Evolutionary conservation across 2,113 vertebrate genomes (phyloP).

Genomic region (Bufo bufo): DNA sequence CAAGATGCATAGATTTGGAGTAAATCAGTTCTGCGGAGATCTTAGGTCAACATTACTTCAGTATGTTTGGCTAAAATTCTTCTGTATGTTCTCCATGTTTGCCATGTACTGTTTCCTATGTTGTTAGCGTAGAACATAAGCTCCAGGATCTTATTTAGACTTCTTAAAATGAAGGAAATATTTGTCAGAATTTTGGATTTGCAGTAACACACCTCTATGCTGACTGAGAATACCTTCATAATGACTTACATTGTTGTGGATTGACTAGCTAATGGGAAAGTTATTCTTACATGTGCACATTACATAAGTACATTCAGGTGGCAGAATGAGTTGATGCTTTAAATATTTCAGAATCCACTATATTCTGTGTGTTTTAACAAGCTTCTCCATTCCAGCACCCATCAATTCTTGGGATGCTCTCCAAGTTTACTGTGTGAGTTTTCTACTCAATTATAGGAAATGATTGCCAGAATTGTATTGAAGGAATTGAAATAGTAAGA

Average conservation of each 20-base stretch:
- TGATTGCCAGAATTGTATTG: no score
- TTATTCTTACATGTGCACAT: background rate
- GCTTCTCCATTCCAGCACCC: no score
- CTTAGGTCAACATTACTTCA: no score
- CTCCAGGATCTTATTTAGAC: background rate
- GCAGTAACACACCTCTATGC: background rate
- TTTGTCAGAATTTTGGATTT: background rate
- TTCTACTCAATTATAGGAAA: no score
- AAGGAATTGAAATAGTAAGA: no score
- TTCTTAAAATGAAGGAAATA: background rate
- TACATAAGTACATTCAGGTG: background rate
- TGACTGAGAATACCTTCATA: conserved; percentile 6
- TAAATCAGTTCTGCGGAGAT: no score
- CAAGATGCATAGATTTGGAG: no score
- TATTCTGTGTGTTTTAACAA: background rate
- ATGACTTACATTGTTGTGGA: background rate
- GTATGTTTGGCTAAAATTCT: background rate
- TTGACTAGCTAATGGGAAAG: background rate
- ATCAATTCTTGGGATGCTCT: no score
- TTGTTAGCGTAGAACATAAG: background rate
- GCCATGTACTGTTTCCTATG: background rate
- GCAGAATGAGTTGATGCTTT: background rate
- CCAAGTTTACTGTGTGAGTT: no score
- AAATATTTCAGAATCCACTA: background rate
- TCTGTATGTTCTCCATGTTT: background rate